Evolutionary conservation across 2,113 vertebrate species (phyloP), one percentile per base, ranked within the genome.

Genomic region (Cyphomyrus plagiostoma): DNA sequence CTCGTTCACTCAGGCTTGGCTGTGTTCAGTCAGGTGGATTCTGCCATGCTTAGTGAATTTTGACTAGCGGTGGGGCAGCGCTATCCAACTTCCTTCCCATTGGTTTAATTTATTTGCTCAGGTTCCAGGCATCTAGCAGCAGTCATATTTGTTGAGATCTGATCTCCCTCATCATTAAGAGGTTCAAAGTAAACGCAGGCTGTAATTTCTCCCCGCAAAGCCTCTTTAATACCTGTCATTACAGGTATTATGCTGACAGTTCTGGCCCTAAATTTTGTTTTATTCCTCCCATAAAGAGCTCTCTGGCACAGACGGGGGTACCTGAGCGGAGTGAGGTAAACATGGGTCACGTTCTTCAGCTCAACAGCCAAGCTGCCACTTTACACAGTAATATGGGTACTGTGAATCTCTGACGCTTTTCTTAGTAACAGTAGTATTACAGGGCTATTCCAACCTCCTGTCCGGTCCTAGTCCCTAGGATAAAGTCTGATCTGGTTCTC

Each of bases 211-310:
- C 26, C 30, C 70, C 74, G 3, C 35, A 53, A 52, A 83, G 49
- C 9, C 23, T 82, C 9, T 82, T 89, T 89, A 89, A 89, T 83
- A 13, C 30, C 74, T 42, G 48, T 89, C 26, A 82, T 89, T 89
- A 89, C 19, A 87, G 49, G 19, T 35, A 23, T 83, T 48, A 26
- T 82, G 70, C 77, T 82, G 74, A 82, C n/a, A 35, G 48, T 82
- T 82, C 4, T 53, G 70, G 10, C 62, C 88, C 48, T 77, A 52
- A 50, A 88, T 53, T 82, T 89, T 56, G 42, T 56, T 56, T 83
- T 23, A 74, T 88, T 23, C 58, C 56, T 88, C 56, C 58, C 42
- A 77, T 52, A 42, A 53, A 56, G 86, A 9, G 49, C 39, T 42
- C 17, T 83, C 74, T 83, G 88, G 46, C 46, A 42, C 53, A 52